Evolutionary conservation across 2,113 vertebrate species (phyloP), one percentile per base, ranked within the genome.

Genomic region (Origma solitaria): DNA sequence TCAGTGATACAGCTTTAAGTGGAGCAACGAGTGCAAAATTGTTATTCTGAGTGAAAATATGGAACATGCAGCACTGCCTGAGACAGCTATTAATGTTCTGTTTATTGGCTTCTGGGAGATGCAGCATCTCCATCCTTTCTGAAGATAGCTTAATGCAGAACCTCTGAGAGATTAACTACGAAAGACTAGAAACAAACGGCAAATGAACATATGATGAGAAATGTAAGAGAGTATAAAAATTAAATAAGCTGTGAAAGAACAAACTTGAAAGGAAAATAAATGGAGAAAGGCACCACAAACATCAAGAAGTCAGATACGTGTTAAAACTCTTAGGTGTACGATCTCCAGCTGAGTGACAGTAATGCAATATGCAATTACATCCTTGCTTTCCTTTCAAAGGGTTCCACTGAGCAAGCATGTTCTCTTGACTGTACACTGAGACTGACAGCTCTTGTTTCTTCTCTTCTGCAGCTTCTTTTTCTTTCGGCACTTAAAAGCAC

Each of bases 21-120:
- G 58, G 57, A 87, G 37, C 61, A 87, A 73, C 0, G 1, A 92
- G 21, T 77, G 27, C 35, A 82, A 92, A 95, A 87, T 77, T 92
- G 45, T 85, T 95, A 77, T 90, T 86, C 73, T 80, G 42, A 54
- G 62, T 79, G 75, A 96, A 97, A 95, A 95, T 92, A 82, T 38
- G 66, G 58, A 91, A 61, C 37, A 75, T 28, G 45, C 42, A 79
- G 69, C 53, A 45, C 31, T 87, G 77, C 53, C 78, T 76, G 45
- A 87, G 78, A 89, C 61, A 76, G 35, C 22, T 87, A 87, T 79
- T 92, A 87, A 76, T 82, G 57, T 54, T 92, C 53, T 85, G 53
- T 69, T 94, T 94, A 72, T 73, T n/a, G 50, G 45, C 38, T 90
- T 45, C 68, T 91, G 82, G 75, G 89, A 90, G 30, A 87, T 58